Base-by-base conservation (phyloP, 2,888 invertebrate genomes). In the Orthonevra nobilis region DNA sequence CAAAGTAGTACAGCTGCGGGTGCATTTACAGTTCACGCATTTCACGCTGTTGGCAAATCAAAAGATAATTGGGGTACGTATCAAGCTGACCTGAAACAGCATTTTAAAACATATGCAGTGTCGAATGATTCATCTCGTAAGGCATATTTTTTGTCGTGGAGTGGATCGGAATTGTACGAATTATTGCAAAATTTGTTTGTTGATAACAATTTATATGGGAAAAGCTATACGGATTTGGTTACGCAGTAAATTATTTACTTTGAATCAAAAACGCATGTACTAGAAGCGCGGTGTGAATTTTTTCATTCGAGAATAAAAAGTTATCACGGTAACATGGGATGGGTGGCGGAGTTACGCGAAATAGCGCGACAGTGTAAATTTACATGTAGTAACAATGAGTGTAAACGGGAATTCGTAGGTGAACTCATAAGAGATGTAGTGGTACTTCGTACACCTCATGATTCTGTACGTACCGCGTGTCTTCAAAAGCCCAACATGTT, bases 351-450 rank as follows among this genome's bases (percentile, higher is more conserved):
- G 2, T 7, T 66, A 10, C 42, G 66, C 9, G 66, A 54, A 12
- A 17, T 66, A 14, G 64, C 64, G 1, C 34, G 42, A 10, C 50
- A 64, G 20, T 52, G 64, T 14, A 30, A 64, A 2, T 66, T 44
- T 44, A 7, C 28, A n/a, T 66, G 44, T 54, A 12, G 26, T 2
- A 28, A 10, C 3, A 44, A 34, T 3, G 1, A 20, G 19, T 66
- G 44, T 14, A 66, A 54, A 26, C 54, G 20, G 19, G 46, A 56
- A 1, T 66, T 36, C 28, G 38, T 36, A 17, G 54, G 46, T 14
- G 66, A 66, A 38, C 34, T 66, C 38, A 54, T 66, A 9, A 32
- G 56, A n/a, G 48, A 68, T 7, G 12, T 30, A 2, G 44, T 64
- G 4, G 34, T 64, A 17, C 9, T 64, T 2, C 50, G 56, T 4